Evolutionary conservation across 1,140 invertebrate genomes (phyloP).

Genomic region (Drepana arcuata): DNA sequence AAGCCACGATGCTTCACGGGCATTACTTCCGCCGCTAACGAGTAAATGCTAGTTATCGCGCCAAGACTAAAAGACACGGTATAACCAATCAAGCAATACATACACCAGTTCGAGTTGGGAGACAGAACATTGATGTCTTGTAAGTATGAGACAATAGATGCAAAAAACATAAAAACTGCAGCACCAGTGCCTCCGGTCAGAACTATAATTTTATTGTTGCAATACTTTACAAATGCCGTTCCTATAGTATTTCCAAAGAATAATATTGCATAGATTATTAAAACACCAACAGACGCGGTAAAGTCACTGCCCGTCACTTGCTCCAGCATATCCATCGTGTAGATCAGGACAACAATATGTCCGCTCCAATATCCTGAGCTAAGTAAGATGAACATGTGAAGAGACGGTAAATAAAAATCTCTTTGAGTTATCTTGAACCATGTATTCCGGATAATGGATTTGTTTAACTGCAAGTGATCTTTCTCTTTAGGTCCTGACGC

Average conservation of each 20-base stretch:
- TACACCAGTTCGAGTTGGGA: not conserved
- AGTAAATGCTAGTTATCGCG: not conserved
- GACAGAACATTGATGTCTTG: not conserved
- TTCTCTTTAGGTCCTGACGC: not conserved
- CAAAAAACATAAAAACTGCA: not conserved
- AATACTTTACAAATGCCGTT: not conserved
- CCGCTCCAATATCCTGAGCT: slow-evolving; percentile 9
- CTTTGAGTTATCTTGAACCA: not conserved
- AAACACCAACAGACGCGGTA: not conserved
- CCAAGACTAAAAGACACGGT: slow-evolving; percentile 1
- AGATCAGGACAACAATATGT: slow-evolving; percentile 6
- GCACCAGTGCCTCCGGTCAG: not conserved
- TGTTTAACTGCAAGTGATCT: too few species aligned
- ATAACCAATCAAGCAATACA: slow-evolving; percentile 8
- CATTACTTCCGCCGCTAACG: slow-evolving; percentile 7
- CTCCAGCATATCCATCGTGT: slow-evolving; percentile 4
- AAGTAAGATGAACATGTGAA: slow-evolving; percentile 6
- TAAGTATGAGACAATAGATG: slow-evolving; percentile 1
- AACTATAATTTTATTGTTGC: slow-evolving; percentile 6
- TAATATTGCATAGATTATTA: slow-evolving; percentile 2
- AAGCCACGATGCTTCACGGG: slow-evolving; percentile 9
- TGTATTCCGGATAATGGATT: not conserved
- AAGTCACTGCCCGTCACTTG: not conserved
- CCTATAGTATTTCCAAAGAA: not conserved
- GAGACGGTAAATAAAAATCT: not conserved